Evolutionary conservation across 2,113 vertebrate genomes (phyloP).

Genomic region (Sander vitreus): DNA sequence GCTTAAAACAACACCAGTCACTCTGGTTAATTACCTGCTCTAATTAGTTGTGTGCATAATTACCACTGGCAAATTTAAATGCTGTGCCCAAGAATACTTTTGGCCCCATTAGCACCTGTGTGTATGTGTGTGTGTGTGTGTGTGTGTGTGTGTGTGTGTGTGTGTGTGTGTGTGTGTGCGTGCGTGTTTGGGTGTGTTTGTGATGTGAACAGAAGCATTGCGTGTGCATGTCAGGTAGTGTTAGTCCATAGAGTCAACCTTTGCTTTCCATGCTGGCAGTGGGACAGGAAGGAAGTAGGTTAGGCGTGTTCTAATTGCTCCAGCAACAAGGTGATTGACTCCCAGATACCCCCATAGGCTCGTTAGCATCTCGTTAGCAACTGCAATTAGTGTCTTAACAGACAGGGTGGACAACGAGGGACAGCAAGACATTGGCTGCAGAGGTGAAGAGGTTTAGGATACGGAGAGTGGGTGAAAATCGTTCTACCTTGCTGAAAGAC

Average conservation of each 20-base stretch:
- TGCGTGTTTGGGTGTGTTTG: constrained; percentile 6
- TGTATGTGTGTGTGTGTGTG: background rate
- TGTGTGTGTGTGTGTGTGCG: background rate
- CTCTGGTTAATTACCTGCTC: constrained; percentile 39
- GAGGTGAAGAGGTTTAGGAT: constrained; percentile 29
- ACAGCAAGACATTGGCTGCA: background rate
- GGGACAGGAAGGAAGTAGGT: constrained; percentile 45
- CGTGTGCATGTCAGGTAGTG: background rate
- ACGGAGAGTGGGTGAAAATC: background rate
- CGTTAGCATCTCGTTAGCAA: constrained; percentile 64
- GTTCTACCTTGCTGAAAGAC: too few relatives aligned
- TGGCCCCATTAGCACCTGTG: constrained; percentile 31
- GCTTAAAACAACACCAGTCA: constrained; percentile 24
- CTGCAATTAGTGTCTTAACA: constrained; percentile 50
- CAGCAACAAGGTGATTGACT: constrained; percentile 41
- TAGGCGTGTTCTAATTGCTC: constrained; percentile 52
- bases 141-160: background rate
- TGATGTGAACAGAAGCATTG: background rate
- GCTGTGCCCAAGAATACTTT: constrained; percentile 26
- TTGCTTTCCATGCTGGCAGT: constrained; percentile 35
- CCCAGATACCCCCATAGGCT: constrained; percentile 28
- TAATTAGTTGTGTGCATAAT: constrained; percentile 59
- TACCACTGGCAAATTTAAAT: constrained; percentile 26
- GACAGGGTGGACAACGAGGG: constrained; percentile 19
- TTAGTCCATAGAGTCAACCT: constrained; percentile 25